Evolutionary conservation across 1,140 invertebrate species (phyloP), one percentile per base, ranked within the genome.

Genomic region (Cydia strobilella): DNA sequence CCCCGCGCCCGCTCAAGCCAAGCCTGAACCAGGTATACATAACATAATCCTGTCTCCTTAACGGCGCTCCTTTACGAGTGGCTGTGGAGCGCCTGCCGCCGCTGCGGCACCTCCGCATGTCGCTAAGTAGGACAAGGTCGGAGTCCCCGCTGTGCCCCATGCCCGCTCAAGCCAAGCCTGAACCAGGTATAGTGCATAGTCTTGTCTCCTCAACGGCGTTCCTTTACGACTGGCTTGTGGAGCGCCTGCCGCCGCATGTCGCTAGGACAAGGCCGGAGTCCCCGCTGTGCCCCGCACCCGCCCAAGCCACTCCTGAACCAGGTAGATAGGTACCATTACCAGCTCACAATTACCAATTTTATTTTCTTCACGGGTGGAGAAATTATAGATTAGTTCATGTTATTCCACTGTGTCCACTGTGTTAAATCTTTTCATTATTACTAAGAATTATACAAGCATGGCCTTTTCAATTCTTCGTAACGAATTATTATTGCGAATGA

Each of bases 211-310:
- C 97, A 97, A 84, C 94, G 97, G 7, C 94, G 89, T 69, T 89
- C 86, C 25, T 97, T 98, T 94, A 96, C 96, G 79, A 96, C 96
- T 13, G 97, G 97, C 71, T 98, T 98, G 97, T 91, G 96, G 94
- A 76, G 95, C 96, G 31, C 93, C 94, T 5, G 82, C 82, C 7
- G 84, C 86, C 10, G 78, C 83, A 86, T 83, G 74, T 93, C 89
- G 83, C 92, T 91, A 77, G 92, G 93, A 62, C 94, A 92, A 74
- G 95, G 90, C 84, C 86, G 23, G 83, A 87, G 39, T 84, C 87
- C 73, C 94, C 94, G 25, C 93, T 94, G 35, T 39, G 35, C 20
- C 90, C 94, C 82, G 77, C 93, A 75, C 87, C 93, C 83, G 89
- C 93, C 59, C 78, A 73, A 15, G 74, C 75, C 66, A 89, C 81